Evolutionary conservation across 64 coral and sea anemone genomes (phyloP).

Genomic region (Pocillopora verrucosa): DNA sequence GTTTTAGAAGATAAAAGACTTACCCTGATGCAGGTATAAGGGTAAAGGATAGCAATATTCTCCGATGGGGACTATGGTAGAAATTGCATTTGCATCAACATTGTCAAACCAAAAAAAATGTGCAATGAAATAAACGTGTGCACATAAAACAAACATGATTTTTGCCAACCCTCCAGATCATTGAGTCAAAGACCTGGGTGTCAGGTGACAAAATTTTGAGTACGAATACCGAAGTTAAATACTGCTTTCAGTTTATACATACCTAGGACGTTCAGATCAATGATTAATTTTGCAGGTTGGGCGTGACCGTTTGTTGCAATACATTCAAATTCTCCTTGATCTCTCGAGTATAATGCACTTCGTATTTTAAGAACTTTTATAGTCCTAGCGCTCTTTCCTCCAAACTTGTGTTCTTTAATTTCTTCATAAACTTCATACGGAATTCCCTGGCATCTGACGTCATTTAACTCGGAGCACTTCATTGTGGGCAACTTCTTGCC

Average conservation of each 20-base stretch:
- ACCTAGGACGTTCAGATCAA: constrained; percentile 27
- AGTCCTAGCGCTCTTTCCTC: background rate
- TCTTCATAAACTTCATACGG: constrained; percentile 5
- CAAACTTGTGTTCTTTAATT: background rate
- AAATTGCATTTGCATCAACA: too few species aligned
- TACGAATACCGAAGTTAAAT: background rate
- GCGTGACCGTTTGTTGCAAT: background rate
- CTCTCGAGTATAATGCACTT: background rate
- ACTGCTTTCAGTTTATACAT: background rate
- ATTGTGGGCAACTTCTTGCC: background rate
- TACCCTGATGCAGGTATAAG: too few species aligned
- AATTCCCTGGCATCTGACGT: background rate
- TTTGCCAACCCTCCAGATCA: too few species aligned
- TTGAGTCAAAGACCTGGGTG: background rate
- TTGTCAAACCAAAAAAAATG: too few species aligned
- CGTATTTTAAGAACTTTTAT: constrained; percentile 22
- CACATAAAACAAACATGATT: too few species aligned
- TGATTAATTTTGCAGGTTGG: background rate
- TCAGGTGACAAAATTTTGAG: background rate
- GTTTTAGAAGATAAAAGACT: too few species aligned
- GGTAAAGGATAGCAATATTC: too few species aligned
- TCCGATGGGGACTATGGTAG: too few species aligned
- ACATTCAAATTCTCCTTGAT: constrained; percentile 40
- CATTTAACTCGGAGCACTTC: background rate
- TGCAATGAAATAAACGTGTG: too few species aligned